phyloP scores from a whole-genome alignment of 2,888 invertebrate species.

The Tineola bisselliella region DNA sequence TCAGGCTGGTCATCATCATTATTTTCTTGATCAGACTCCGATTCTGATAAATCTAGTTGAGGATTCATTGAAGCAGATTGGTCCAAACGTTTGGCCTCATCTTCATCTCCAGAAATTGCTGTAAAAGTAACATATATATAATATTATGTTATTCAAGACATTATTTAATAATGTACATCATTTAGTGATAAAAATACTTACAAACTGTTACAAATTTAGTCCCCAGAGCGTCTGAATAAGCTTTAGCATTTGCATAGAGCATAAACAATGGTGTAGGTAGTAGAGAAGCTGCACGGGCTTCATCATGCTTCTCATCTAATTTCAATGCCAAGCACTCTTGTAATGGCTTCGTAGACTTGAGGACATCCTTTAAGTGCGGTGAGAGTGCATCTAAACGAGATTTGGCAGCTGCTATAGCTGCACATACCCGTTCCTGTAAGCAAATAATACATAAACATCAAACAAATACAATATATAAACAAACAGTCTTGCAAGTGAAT shows the following conservation, averaged over 20 bases:
- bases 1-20: conserved; percentile 66
- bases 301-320: conserved; percentile 80
- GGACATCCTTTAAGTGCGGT: conserved; percentile 73
- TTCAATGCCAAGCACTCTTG: conserved; percentile 88
- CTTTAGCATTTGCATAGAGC: conserved; percentile 84
- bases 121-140: conserved; percentile 25
- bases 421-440: conserved; percentile 73
- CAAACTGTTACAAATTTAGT: conserved; percentile 48
- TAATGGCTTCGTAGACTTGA: conserved; percentile 84
- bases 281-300: conserved; percentile 78
- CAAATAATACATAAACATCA: background rate
- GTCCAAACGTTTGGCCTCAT: conserved; percentile 72
- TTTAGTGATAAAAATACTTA: conserved; percentile 26
- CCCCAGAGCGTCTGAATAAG: conserved; percentile 82
- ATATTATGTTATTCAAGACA: background rate
- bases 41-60: conserved; percentile 68
- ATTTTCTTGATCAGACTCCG: conserved; percentile 75
- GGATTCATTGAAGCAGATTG: conserved; percentile 63
- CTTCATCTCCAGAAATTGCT: conserved; percentile 73
- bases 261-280: conserved; percentile 86
- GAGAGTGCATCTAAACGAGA: conserved; percentile 82
- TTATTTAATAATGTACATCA: too few relatives aligned
- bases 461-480: too few relatives aligned
- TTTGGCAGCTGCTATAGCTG: conserved; percentile 78
- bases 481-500: too few relatives aligned